Percentiles rank a stretch among this genome's conserved stretches.
Evolutionary conservation across 37 sponge, comb jelly and placozoan species (phyloP).

Genomic region (Dysidea cf. avara): DNA sequence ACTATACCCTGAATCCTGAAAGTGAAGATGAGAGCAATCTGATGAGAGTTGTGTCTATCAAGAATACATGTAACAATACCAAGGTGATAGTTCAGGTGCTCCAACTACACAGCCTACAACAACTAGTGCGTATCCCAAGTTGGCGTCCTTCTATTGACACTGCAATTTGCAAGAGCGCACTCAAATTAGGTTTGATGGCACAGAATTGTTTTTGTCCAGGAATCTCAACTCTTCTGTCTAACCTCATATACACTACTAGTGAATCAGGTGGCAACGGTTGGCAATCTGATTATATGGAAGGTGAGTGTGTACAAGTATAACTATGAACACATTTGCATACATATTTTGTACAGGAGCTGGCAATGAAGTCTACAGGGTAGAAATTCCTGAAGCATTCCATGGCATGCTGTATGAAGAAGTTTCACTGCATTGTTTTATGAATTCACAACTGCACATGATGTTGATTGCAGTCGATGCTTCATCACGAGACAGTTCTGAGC

Average conservation of each 20-base stretch:
- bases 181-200: conserved; percentile 76
- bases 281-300: too few species aligned
- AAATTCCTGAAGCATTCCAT: conserved; percentile 50
- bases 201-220: conserved; percentile 82
- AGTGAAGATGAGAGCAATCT: conserved; percentile 67
- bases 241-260: conserved; percentile 54
- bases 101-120: conserved; percentile 25
- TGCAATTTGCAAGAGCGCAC: conserved; percentile 63
- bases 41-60: conserved; percentile 68
- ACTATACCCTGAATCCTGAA: conserved; percentile 25
- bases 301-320: too few species aligned
- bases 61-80: conserved; percentile 43
- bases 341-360: conserved; percentile 49
- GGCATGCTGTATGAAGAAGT: too few species aligned
- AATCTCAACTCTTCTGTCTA: conserved; percentile 72
- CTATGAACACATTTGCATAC: too few species aligned
- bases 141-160: conserved; percentile 45
- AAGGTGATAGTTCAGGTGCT: conserved; percentile 76
- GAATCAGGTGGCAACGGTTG: background rate
- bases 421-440: too few species aligned
- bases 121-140: conserved; percentile 26
- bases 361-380: conserved; percentile 65
- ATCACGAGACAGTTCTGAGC: too few species aligned
- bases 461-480: too few species aligned
- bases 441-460: too few species aligned